Percentiles rank a stretch among this genome's conserved stretches.
Conservation (phyloP, 2,888 invertebrate genomes). For the Lithophane semibrunnea region DNA sequence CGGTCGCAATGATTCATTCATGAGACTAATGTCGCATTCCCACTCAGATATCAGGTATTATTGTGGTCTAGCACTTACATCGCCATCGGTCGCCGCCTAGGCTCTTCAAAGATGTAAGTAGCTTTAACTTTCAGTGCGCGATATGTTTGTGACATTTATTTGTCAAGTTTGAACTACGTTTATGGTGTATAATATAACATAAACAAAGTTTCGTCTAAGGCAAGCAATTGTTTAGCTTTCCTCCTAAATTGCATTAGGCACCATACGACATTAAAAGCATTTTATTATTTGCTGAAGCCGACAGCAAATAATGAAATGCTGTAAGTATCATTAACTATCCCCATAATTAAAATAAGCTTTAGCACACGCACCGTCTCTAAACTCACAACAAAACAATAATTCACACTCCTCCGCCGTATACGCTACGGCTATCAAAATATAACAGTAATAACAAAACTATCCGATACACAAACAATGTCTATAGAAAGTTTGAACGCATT, state of each 20-base stretch:
- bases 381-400: constrained; percentile 9
- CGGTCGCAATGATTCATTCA: constrained; percentile 89
- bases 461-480: constrained; percentile 60
- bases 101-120: constrained; percentile 16
- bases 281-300: not conserved
- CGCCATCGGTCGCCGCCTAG: constrained; percentile 10
- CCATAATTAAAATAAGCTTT: not conserved
- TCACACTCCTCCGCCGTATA: not conserved
- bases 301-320: not conserved
- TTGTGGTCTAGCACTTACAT: constrained; percentile 75
- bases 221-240: not conserved
- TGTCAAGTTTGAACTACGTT: not conserved
- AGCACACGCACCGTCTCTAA: not conserved
- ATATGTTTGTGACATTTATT: not conserved
- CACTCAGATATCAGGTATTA: constrained; percentile 83
- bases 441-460: constrained; percentile 47
- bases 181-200: not conserved
- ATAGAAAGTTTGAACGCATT: constrained; percentile 68
- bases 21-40: constrained; percentile 87
- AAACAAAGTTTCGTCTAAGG: not conserved
- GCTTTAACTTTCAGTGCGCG: constrained; percentile 4
- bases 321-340: not conserved
- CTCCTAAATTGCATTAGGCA: not conserved
- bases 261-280: not conserved
- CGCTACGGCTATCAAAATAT: constrained; percentile 35